phyloP scores from a whole-genome alignment of 2,888 invertebrate species.

The Netelia inedita region DNA sequence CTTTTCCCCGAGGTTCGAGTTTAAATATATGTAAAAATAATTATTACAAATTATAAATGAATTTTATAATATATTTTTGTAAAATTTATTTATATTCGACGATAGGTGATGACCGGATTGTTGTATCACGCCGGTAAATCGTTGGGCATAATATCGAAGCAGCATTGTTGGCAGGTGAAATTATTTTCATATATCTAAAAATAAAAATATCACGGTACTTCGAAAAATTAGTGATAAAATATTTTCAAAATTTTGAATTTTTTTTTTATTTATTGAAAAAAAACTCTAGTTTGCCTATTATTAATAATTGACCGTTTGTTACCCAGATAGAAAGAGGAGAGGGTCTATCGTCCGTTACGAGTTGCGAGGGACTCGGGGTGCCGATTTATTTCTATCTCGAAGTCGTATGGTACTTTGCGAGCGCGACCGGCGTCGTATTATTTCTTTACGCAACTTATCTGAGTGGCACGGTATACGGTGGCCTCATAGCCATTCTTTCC shows the following conservation, averaged over 20 bases:
- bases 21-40: slow-evolving; percentile 25
- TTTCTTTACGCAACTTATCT: slow-evolving; percentile 90
- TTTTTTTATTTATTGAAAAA: neutral
- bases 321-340: slow-evolving; percentile 88
- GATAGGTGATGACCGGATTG: slow-evolving; percentile 84
- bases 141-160: slow-evolving; percentile 76
- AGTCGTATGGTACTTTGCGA: slow-evolving; percentile 91
- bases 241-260: slow-evolving; percentile 15
- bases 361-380: slow-evolving; percentile 93
- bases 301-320: slow-evolving; percentile 56
- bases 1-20: slow-evolving; percentile 92
- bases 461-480: slow-evolving; percentile 91
- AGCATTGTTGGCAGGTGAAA: slow-evolving; percentile 85
- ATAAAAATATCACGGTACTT: slow-evolving; percentile 7
- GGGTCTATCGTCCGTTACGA: slow-evolving; percentile 88
- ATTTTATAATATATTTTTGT: neutral
- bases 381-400: slow-evolving; percentile 94
- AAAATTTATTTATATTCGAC: too few species aligned
- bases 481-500: slow-evolving; percentile 89
- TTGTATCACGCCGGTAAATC: slow-evolving; percentile 86
- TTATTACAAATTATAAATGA: neutral
- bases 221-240: neutral
- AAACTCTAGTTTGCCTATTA: neutral
- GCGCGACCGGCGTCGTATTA: slow-evolving; percentile 89
- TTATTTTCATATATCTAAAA: slow-evolving; percentile 36